A percentile compares a stretch with the other conserved stretches of the same genome.
These are phyloP conservation scores for Brachyrhaphis roseni DNA, from an alignment of 2,797 vertebrate species.

Conservation along the genomic window DNA sequence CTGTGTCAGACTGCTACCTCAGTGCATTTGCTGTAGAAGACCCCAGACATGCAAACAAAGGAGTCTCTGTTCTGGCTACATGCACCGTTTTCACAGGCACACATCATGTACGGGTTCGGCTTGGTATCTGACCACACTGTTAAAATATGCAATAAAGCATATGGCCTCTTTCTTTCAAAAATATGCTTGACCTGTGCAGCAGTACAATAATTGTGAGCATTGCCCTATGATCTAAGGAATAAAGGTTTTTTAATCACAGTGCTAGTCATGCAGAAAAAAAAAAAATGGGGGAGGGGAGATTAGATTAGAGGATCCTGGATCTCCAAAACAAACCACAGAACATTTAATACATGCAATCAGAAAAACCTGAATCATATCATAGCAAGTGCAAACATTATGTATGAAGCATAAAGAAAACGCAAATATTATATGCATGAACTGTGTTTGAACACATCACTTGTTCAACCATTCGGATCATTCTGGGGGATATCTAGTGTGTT, in stretches of 20 bases:
- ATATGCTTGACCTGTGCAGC: constrained; percentile 27
- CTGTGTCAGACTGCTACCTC: constrained; percentile 75
- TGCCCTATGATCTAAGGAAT: constrained; percentile 15
- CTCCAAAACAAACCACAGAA: constrained; percentile 28
- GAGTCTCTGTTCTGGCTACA: constrained; percentile 72
- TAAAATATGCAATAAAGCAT: constrained; percentile 43
- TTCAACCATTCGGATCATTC: constrained; percentile 2
- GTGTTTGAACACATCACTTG: constrained; percentile 31
- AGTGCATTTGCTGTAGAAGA: constrained; percentile 66
- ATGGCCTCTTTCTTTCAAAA: constrained; percentile 25
- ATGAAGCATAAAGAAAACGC: constrained; percentile 29
- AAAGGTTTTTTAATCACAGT: constrained; percentile 11
- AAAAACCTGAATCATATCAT: background rate
- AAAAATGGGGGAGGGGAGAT: background rate
- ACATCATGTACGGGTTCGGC: constrained; percentile 54
- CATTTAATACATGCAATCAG: constrained; percentile 49
- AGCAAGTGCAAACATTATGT: constrained; percentile 19
- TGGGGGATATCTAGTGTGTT: background rate
- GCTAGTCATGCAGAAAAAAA: constrained; percentile 10
- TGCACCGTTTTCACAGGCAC: constrained; percentile 70
- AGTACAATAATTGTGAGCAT: constrained; percentile 15
- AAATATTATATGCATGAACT: constrained; percentile 19
- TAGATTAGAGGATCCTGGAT: background rate
- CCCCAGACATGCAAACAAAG: constrained; percentile 75
- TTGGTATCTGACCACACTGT: constrained; percentile 49